Base-by-base conservation (phyloP, 1,140 invertebrate species). In the Eurosta solidaginis region DNA sequence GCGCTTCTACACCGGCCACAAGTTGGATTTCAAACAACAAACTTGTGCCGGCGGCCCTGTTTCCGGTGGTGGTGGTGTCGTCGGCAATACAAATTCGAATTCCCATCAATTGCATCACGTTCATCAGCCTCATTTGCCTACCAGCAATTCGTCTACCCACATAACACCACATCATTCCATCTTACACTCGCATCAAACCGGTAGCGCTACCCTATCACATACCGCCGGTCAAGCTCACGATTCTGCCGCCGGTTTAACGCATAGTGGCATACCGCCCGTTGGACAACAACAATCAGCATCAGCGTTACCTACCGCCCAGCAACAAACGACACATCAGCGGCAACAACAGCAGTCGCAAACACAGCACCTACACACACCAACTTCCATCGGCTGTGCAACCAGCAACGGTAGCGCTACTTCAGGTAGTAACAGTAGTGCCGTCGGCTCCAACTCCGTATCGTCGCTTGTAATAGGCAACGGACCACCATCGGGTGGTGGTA, bases 11-110 rank as follows among this genome's bases (percentile, higher is more conserved):
- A 85, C 85, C 85, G 85, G 88, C 88, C 83, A 87, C 89, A 90
- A 89, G 89, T 90, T 90, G 90, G 90, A 90, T 90, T 90, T 90
- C 89, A 90, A 90, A 87, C 86, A 88, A 82, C 86, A 87, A 79
- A 87, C 83, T 84, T 85, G 85, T 83, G 86, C 86, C 86, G 86
- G 88, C 89, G 88, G 89, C 89, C 84, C 85, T 84, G 88, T 84
- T 83, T 83, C 83, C 79, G 82, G 85, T 85, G 85, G 82, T 83
- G 85, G 83, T 79, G 83, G 82, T 42, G 84, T 89, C 83, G 87
- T 89, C 87, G 85, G 83, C 85, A 82, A 82, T 81, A 81, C 78
- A 68, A 82, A 49, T 40, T 76, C 45, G 36, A 77, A 81, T 81
- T 52, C 47, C 29, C 45, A 22, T 76, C 75, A 74, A 20, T 22